Evolutionary conservation across 2,113 vertebrate species (phyloP), one percentile per base, ranked within the genome.

Genomic region (Hassar affinis): DNA sequence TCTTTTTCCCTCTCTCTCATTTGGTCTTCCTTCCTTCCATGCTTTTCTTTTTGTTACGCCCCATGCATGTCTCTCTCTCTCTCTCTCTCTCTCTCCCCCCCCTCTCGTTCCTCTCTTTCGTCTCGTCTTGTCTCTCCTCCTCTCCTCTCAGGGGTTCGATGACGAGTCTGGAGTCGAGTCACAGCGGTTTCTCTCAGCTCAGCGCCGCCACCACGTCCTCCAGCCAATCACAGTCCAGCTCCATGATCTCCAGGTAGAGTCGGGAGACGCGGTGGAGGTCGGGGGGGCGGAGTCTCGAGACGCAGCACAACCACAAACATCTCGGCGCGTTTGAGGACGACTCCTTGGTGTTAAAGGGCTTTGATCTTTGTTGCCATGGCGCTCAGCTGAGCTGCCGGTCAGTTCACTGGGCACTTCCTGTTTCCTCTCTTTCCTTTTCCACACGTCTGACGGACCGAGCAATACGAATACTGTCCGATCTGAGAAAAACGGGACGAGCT

Each of bases 101-200:
- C n/a, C 54, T 42, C 69, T 72, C 38, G 25, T 18, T 27, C 10
- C 74, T 30, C 25, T 42, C 35, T 51, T 35, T 56, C 14, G 57
- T 9, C 71, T 69, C 38, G 9, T 89, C 57, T 45, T 7, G 52
- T 3, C 3, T 35, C 35, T n/a, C 15, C 30, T 9, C 9, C 88
- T 7, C 86, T 0, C 47, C n/a, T 85, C 84, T 51, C 93, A 99
- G 98, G 93, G 97, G 97, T 56, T 99, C 98, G 3, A 99, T 99
- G 97, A 98, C 95, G 91, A 99, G 98, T 90, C 92, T 99, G 92
- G 98, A 99, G 93, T 99, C 97, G 68, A 99, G 97, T 93, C 97
- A 99, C 95, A 98, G 98, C 11, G 98, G 97, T 51, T 99, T 99
- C 90, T 99, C 98, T 17, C 97, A 98, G 94, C 97, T 99, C 92